A percentile compares a stretch with the other conserved stretches of the same genome.
Evolutionary conservation across 2,797 vertebrate species (phyloP).

Genomic region (Chiloscyllium punctatum): DNA sequence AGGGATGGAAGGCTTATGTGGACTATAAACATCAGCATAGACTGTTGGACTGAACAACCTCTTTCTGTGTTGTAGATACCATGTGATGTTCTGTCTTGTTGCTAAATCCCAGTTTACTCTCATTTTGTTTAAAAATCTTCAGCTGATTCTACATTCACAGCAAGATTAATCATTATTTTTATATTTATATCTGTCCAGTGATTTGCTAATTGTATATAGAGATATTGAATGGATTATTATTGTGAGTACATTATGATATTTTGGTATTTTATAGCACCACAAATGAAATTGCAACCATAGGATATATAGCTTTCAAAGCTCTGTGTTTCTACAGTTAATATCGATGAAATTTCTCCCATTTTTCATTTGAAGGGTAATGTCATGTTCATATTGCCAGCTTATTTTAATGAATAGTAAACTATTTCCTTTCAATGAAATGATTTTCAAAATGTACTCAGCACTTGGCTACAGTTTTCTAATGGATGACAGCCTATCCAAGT

Average conservation of each 20-base stretch:
- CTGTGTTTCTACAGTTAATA: neutral
- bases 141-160: neutral
- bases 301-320: neutral
- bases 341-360: neutral
- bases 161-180: neutral
- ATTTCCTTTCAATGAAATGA: neutral
- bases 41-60: neutral
- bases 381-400: neutral
- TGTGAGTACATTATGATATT: neutral
- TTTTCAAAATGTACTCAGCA: neutral
- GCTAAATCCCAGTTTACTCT: neutral
- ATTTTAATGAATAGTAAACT: neutral
- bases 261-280: neutral
- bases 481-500: neutral
- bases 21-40: neutral
- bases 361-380: neutral
- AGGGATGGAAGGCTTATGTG: neutral
- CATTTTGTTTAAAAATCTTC: neutral
- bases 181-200: neutral
- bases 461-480: neutral
- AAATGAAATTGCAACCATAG: neutral
- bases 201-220: neutral
- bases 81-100: neutral
- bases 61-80: neutral
- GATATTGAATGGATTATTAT: neutral